Evolutionary conservation across 2,888 invertebrate genomes (phyloP), one percentile per base, ranked within the genome.

Genomic region (Hypomecis atomaria): DNA sequence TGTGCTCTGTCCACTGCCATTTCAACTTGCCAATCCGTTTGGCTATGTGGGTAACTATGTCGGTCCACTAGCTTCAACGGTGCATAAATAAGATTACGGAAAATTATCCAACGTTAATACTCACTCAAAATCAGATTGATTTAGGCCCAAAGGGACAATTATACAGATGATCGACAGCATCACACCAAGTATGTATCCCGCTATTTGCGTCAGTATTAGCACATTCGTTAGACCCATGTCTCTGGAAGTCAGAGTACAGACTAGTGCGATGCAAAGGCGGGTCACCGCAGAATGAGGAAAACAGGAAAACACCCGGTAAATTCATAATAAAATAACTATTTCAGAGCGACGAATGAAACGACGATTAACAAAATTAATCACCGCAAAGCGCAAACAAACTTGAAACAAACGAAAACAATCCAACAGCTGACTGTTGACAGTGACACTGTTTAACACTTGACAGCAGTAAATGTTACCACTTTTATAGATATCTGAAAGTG

Each of bases 91-190:
- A 23, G 23, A 44, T 11, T 11, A 6, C 44, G 6, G 6, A 44
- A n/a, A 44, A n/a, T 10, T 44, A n/a, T 11, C 5, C 4, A 9
- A n/a, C 6, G 40, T 40, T 40, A n/a, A 54, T 54, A 75, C 81
- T 80, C 93, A 97, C 98, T 94, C 95, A 87, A 98, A 98, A 84
- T 98, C 96, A 85, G 96, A 94, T 76, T 96, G 94, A 86, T 98
- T 97, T 82, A 98, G 94, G 76, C 96, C 95, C 94, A 98, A 95
- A 0, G 98, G 98, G 40, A 97, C 95, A 62, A 97, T 94, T 58
- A 98, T 95, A 81, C 98, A 98, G 62, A 98, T 85, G 0, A 98
- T 85, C 0, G 98, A 97, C 55, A 98, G 89, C 78, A 98, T 97
- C 50, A 97, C 94, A 0, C 97, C 95, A 48, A 98, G 95, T 52